Percentiles rank a stretch among this genome's conserved stretches.
Evolutionary conservation across 2,113 vertebrate species (phyloP).

Genomic region (Ifrita kowaldi): DNA sequence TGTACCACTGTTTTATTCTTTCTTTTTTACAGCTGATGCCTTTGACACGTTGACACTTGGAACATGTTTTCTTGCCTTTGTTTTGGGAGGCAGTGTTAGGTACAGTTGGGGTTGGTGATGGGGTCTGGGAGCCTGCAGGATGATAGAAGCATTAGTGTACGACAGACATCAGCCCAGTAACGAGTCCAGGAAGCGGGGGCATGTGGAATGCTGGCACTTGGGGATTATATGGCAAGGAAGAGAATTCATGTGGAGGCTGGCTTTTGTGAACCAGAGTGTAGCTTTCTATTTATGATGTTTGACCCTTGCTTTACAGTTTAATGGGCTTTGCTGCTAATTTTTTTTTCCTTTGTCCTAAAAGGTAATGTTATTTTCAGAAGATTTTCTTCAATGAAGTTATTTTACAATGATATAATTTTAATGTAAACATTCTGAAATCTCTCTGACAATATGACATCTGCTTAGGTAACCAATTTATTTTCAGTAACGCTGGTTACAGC

Average conservation of each 20-base stretch:
- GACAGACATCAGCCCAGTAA: background rate
- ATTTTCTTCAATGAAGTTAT: background rate
- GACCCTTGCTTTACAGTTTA: background rate
- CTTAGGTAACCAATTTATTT: background rate
- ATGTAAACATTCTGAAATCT: background rate
- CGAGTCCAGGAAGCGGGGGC: background rate
- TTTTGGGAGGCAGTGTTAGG: background rate
- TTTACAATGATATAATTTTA: background rate
- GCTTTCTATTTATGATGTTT: background rate
- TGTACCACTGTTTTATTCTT: background rate
- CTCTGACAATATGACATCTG: background rate
- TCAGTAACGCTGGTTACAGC: background rate
- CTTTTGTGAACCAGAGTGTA: background rate
- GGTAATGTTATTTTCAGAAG: background rate
- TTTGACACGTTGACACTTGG: background rate
- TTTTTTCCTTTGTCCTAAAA: background rate
- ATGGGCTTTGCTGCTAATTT: background rate
- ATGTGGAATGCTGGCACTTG: background rate
- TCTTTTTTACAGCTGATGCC: background rate
- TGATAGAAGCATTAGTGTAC: background rate
- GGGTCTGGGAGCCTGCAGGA: background rate
- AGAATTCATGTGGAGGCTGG: background rate
- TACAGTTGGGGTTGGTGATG: background rate
- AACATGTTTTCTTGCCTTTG: background rate
- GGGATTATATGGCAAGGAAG: background rate